Evolutionary conservation across 2,797 vertebrate species (phyloP).

Genomic region (Arremon brunneinucha): DNA sequence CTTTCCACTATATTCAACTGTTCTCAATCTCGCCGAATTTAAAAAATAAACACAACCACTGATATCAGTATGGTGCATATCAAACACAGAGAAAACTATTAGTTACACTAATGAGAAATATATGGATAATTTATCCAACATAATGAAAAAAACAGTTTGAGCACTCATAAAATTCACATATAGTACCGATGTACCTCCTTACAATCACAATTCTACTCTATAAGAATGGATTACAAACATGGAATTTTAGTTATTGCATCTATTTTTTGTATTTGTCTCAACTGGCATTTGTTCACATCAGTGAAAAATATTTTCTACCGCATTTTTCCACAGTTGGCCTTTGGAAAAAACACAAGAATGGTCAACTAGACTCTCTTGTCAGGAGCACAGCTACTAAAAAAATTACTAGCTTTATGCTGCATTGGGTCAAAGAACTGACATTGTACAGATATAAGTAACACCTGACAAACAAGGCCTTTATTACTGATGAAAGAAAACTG

Average conservation of each 20-base stretch:
- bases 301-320: neutral
- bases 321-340: neutral
- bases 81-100: neutral
- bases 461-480: neutral
- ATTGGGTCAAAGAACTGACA: neutral
- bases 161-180: neutral
- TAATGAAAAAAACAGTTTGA: neutral
- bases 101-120: neutral
- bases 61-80: neutral
- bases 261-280: neutral
- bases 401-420: neutral
- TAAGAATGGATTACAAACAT: neutral
- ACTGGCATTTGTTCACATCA: neutral
- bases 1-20: neutral
- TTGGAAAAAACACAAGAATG: neutral
- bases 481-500: neutral
- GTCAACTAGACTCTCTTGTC: neutral
- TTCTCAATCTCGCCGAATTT: neutral
- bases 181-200: neutral
- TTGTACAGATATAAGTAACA: fast-evolving
- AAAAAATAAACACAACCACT: neutral
- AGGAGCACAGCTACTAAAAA: neutral
- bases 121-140: neutral
- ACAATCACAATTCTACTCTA: neutral
- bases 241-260: neutral